These are phyloP conservation scores for Cryptotermes secundus DNA, from an alignment of 1,140 invertebrate genomes.

Conservation along the genomic window DNA sequence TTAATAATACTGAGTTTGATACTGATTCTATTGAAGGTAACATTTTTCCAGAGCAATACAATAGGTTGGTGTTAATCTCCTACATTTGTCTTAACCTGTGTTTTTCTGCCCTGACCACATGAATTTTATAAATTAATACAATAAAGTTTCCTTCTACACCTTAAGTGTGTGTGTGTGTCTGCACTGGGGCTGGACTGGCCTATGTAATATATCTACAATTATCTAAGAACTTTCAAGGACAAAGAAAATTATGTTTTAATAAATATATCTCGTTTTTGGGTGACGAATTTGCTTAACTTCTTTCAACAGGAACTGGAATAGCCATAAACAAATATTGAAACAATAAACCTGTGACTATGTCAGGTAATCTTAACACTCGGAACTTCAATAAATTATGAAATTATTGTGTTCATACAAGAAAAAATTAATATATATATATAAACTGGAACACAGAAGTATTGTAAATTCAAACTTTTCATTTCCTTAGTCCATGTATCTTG, in stretches of 20 bases:
- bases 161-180: constrained; percentile 6
- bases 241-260: too few relatives aligned
- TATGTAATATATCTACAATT: not conserved
- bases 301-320: too few relatives aligned
- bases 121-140: not conserved
- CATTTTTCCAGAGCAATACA: not conserved
- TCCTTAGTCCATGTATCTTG: not conserved
- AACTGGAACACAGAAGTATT: too few relatives aligned
- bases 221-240: not conserved
- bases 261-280: not conserved
- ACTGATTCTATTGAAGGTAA: not conserved
- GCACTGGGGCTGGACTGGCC: not conserved
- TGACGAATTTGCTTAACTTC: too few relatives aligned
- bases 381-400: too few relatives aligned
- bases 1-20: not conserved
- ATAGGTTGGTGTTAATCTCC: not conserved
- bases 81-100: not conserved
- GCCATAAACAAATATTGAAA: too few relatives aligned
- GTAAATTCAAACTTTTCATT: not conserved
- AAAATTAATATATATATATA: too few relatives aligned
- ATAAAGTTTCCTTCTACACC: not conserved
- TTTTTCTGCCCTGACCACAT: not conserved
- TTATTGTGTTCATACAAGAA: too few relatives aligned
- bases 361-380: too few relatives aligned
- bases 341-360: too few relatives aligned